Percentiles rank a stretch among this genome's conserved stretches.
Evolutionary conservation across 2,888 invertebrate genomes (phyloP).

Genomic region (Gerris lacustris): DNA sequence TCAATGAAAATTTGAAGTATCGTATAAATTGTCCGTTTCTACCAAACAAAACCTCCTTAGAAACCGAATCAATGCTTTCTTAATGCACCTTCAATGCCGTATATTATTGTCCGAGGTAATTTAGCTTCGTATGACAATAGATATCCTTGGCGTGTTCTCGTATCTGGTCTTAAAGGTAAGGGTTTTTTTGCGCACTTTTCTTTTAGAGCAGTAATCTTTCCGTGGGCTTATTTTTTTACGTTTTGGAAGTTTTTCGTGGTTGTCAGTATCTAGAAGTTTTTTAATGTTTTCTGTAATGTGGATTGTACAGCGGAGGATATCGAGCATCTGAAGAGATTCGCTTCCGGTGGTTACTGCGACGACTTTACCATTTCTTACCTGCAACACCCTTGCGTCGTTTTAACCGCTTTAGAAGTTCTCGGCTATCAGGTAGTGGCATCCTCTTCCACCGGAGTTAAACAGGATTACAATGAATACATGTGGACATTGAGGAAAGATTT

Average conservation of each 20-base stretch:
- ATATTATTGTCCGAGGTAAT: slow-evolving; percentile 80
- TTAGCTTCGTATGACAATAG: slow-evolving; percentile 74
- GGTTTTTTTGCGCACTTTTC: slow-evolving; percentile 10
- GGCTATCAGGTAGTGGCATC: slow-evolving; percentile 81
- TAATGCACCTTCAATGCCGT: slow-evolving; percentile 54
- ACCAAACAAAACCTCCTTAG: neutral
- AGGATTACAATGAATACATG: slow-evolving; percentile 82
- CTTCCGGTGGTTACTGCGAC: slow-evolving; percentile 72
- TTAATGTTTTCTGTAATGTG: neutral
- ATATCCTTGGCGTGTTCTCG: slow-evolving; percentile 76
- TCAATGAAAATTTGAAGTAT: neutral
- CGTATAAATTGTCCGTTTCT: neutral
- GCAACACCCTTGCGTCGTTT: slow-evolving; percentile 75
- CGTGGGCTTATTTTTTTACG: slow-evolving; percentile 2
- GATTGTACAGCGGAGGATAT: slow-evolving; percentile 45
- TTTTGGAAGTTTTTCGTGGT: neutral
- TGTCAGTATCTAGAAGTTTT: neutral
- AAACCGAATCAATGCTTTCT: neutral
- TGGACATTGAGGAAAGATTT: slow-evolving; percentile 89
- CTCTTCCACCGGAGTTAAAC: slow-evolving; percentile 71
- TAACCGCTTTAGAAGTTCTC: slow-evolving; percentile 74
- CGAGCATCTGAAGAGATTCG: slow-evolving; percentile 68
- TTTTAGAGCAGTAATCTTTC: neutral
- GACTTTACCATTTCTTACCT: slow-evolving; percentile 74
- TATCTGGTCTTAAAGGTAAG: slow-evolving; percentile 72